phyloP scores from a whole-genome alignment of 2,888 invertebrate genomes.

The Lycaena phlaeas region DNA sequence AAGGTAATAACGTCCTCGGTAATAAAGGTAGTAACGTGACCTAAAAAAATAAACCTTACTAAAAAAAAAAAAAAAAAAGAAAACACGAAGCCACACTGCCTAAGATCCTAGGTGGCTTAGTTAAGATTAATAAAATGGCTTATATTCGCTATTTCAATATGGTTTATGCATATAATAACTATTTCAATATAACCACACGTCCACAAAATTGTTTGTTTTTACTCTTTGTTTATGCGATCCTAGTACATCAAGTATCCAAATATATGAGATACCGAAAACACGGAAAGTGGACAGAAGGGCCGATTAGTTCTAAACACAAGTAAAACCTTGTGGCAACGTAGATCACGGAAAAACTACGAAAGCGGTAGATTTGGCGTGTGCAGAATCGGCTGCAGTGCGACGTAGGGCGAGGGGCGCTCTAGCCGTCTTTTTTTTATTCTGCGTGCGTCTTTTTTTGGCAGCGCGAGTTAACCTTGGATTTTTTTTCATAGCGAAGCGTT shows the following conservation, averaged over 20 bases:
- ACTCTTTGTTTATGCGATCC: too few relatives aligned
- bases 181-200: too few relatives aligned
- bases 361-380: constrained; percentile 40
- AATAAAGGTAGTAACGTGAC: too few relatives aligned
- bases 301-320: constrained; percentile 1
- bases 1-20: too few relatives aligned
- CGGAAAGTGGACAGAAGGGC: constrained; percentile 7
- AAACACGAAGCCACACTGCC: too few relatives aligned
- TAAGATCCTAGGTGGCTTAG: too few relatives aligned
- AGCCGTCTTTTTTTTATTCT: constrained; percentile 66
- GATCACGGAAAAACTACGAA: constrained; percentile 20
- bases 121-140: too few relatives aligned
- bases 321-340: constrained; percentile 14
- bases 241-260: background rate
- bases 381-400: constrained; percentile 54
- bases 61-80: too few relatives aligned
- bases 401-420: constrained; percentile 59
- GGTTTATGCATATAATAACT: too few relatives aligned
- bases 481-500: constrained; percentile 67
- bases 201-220: too few relatives aligned
- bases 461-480: constrained; percentile 71
- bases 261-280: background rate
- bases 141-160: too few relatives aligned
- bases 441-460: constrained; percentile 73
- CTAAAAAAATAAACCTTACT: too few relatives aligned